A percentile compares a stretch with the other conserved stretches of the same genome.
phyloP scores from a whole-genome alignment of 2,113 vertebrate species.

The Prolemur simus region DNA sequence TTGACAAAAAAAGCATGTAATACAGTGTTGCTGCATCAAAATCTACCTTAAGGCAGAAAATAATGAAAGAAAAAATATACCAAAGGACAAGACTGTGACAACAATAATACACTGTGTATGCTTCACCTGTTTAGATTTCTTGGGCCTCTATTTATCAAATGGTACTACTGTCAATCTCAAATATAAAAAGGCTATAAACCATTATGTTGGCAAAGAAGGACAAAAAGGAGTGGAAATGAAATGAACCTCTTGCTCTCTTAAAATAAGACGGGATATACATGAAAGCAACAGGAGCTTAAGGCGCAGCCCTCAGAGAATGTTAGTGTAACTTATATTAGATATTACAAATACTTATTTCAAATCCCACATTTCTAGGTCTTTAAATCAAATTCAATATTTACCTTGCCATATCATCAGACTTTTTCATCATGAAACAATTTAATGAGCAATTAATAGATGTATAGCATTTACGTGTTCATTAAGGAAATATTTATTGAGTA shows the following conservation, averaged over 20 bases:
- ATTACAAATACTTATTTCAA: neutral
- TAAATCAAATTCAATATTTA: conserved; percentile 25
- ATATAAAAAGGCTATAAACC: conserved; percentile 86
- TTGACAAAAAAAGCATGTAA: neutral
- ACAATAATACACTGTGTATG: conserved; percentile 68
- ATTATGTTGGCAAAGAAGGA: conserved; percentile 79
- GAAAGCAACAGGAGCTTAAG: conserved; percentile 44
- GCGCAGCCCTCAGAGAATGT: neutral
- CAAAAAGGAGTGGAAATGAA: conserved; percentile 53
- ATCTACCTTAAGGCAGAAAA: conserved; percentile 23
- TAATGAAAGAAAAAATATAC: conserved; percentile 45
- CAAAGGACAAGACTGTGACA: conserved; percentile 48
- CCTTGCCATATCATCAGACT: neutral
- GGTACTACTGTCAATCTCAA: conserved; percentile 88
- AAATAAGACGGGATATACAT: neutral
- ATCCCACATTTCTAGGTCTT: neutral
- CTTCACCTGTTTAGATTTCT: conserved; percentile 86
- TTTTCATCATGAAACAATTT: neutral
- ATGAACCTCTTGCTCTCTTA: conserved; percentile 38
- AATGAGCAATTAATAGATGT: neutral
- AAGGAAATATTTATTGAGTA: neutral
- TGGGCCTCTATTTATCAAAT: conserved; percentile 86
- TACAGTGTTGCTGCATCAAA: neutral
- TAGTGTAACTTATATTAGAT: neutral
- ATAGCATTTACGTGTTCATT: neutral